A percentile compares a stretch with the other conserved stretches of the same genome.
These are phyloP conservation scores for Drosophila tani DNA, from an alignment of 1,140 invertebrate genomes.

Conservation along the genomic window DNA sequence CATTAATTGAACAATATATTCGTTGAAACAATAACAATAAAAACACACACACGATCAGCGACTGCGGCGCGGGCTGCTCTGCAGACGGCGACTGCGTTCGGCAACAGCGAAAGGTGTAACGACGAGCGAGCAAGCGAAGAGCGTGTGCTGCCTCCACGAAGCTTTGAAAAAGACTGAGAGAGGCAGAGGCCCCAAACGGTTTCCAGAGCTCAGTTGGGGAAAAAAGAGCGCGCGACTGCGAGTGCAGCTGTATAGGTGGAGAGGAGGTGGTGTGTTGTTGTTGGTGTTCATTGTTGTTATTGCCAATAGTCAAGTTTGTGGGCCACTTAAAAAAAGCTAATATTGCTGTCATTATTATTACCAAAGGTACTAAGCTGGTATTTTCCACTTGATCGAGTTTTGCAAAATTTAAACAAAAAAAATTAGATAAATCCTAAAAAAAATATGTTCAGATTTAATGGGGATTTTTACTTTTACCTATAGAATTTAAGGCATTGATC, in stretches of 20 bases:
- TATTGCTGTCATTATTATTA: slow-evolving; percentile 28
- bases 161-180: slow-evolving; percentile 71
- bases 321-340: slow-evolving; percentile 46
- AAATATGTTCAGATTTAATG: background rate
- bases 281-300: slow-evolving; percentile 39
- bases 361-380: slow-evolving; percentile 26
- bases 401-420: slow-evolving; percentile 1
- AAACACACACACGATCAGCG: slow-evolving; percentile 34
- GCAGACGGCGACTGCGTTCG: slow-evolving; percentile 28
- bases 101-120: slow-evolving; percentile 37
- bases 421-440: slow-evolving; percentile 1
- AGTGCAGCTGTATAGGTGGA: slow-evolving; percentile 11
- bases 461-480: too few relatives aligned
- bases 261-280: slow-evolving; percentile 29
- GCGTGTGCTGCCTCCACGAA: slow-evolving; percentile 66
- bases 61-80: slow-evolving; percentile 25
- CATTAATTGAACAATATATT: slow-evolving; percentile 53
- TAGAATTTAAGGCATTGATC: too few relatives aligned
- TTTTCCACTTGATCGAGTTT: slow-evolving; percentile 33
- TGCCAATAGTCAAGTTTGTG: slow-evolving; percentile 44
- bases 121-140: slow-evolving; percentile 20
- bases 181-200: slow-evolving; percentile 41
- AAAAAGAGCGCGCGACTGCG: background rate
- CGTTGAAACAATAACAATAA: slow-evolving; percentile 33
- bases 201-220: slow-evolving; percentile 5